These are phyloP conservation scores for Hiodon alosoides DNA, from an alignment of 2,113 vertebrate genomes.

Conservation along the genomic window DNA sequence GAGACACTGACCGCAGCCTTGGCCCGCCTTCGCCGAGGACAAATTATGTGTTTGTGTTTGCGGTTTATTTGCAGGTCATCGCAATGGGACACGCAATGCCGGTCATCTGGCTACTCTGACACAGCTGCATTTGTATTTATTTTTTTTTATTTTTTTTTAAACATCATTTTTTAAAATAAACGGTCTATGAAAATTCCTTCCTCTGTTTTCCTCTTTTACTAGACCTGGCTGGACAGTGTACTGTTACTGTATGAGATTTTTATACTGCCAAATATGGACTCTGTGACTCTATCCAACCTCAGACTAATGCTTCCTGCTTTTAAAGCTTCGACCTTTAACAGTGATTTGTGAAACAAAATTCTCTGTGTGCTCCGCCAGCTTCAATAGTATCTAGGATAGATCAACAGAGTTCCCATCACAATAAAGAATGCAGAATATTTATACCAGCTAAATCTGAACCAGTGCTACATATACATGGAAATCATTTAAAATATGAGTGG, in stretches of 20 bases:
- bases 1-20: neutral
- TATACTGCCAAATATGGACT: neutral
- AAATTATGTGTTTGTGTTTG: neutral
- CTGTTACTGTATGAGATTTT: neutral
- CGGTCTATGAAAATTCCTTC: too few species aligned
- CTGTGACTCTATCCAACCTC: neutral
- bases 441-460: neutral
- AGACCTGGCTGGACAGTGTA: neutral
- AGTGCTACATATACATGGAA: neutral
- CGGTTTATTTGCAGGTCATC: neutral
- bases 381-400: neutral
- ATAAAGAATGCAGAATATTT: neutral
- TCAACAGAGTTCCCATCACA: too few species aligned
- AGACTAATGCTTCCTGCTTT: neutral
- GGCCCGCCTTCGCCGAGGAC: neutral
- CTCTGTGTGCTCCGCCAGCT: neutral
- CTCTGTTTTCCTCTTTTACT: neutral
- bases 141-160: too few species aligned
- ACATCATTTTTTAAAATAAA: too few species aligned
- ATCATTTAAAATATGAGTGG: neutral
- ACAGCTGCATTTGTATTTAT: neutral
- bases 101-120: neutral
- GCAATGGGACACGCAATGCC: neutral
- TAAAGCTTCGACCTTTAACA: neutral
- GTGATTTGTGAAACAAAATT: neutral